Percentiles rank a stretch among this genome's conserved stretches.
Evolutionary conservation across 2,113 vertebrate species (phyloP).

Genomic region (Festucalex cinctus): DNA sequence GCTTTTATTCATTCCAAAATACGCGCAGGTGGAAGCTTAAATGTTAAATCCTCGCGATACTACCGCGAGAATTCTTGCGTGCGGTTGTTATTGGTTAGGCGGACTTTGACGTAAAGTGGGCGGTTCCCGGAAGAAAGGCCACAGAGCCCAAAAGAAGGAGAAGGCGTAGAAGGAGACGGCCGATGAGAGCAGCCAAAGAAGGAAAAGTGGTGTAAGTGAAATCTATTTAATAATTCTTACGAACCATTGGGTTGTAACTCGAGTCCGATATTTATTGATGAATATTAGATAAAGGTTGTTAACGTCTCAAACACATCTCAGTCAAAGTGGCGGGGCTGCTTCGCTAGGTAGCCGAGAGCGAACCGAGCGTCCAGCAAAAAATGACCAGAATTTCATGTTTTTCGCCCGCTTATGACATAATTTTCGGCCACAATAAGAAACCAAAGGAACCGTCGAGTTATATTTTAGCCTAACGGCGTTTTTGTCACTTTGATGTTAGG

Average conservation of each 20-base stretch:
- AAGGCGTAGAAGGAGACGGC: constrained; percentile 51
- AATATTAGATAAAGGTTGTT: background rate
- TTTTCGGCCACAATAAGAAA: background rate
- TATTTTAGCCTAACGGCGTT: background rate
- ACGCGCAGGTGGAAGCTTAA: no score
- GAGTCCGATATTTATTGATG: background rate
- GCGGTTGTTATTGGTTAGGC: constrained; percentile 48
- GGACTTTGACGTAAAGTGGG: constrained; percentile 63
- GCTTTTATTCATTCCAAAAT: no score
- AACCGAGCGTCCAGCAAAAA: background rate
- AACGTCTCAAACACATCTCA: background rate
- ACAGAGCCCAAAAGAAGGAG: constrained; percentile 53
- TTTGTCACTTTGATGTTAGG: background rate
- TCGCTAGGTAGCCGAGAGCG: background rate
- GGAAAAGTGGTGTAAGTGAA: constrained; percentile 58
- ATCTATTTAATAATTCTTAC: constrained; percentile 15
- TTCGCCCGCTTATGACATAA: background rate
- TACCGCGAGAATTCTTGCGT: background rate
- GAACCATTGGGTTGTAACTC: background rate
- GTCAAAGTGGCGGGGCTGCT: background rate
- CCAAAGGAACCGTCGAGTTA: background rate
- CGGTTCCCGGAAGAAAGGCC: constrained; percentile 78
- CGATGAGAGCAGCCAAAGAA: constrained; percentile 54
- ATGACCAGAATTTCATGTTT: background rate
- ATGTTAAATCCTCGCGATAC: background rate